Base-by-base conservation (phyloP, 2,113 vertebrate species). In the Scomber japonicus region DNA sequence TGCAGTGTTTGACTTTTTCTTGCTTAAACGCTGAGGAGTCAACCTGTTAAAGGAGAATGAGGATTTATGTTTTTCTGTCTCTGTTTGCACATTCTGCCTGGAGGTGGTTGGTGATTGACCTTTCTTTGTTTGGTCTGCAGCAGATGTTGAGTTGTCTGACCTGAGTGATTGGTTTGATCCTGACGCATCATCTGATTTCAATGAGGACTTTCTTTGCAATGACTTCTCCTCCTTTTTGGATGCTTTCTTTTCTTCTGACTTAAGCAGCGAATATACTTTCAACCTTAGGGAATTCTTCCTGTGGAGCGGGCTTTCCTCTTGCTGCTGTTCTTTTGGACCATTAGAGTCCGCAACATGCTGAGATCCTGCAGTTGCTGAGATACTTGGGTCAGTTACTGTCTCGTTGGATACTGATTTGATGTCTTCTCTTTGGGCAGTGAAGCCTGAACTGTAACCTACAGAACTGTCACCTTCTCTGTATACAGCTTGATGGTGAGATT, bases 261-360 rank as follows among this genome's bases (percentile, higher is more conserved):
- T 27, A 31, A 86, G 68, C 19, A 67, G 3, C 0, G 86, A 65
- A 3, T 80, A 21, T 0, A 82, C 68, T 80, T 88, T 92, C 35
- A 10, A 81, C 61, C 55, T 91, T 6, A 79, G 0, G 7, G 88
- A 90, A 16, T 69, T 76, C 56, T 86, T 91, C 56, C 85, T 82
- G 53, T 89, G 82, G 2, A 87, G 56, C 3, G 59, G 4, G 1
- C 27, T 11, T 10, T 83, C 96, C 80, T 91, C 96, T 2, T 0
- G 31, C 4, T 59, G 89, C 83, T 95, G 85, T 89, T 82, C 70
- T 3, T 10, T 1, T 81, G 82, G 92, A 91, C 40, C 93, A 69
- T 96, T 88, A 0, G 92, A 94, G n/a, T 96, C 95, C 19, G 8
- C 14, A 9, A 50, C 19, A 15, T 11, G n/a, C 57, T 83, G 75